Evolutionary conservation across 2,113 vertebrate species (phyloP).

Genomic region (Damaliscus lunatus): DNA sequence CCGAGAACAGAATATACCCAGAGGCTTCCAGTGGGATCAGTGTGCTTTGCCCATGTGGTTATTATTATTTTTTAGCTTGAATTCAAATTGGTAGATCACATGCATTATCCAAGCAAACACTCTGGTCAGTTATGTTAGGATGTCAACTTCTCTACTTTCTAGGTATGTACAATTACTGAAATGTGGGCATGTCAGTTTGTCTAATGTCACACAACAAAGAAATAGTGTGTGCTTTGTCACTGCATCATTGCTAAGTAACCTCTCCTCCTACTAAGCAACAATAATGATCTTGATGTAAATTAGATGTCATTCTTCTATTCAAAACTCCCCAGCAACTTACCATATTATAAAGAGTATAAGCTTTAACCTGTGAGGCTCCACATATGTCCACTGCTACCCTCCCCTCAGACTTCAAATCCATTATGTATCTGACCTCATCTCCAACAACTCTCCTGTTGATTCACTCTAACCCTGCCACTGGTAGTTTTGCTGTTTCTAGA

Average conservation of each 20-base stretch:
- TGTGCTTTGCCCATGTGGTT: not conserved
- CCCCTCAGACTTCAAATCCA: not conserved
- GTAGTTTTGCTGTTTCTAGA: not conserved
- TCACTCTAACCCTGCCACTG: accelerated
- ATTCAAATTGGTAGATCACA: not conserved
- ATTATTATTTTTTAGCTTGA: not conserved
- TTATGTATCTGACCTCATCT: not conserved
- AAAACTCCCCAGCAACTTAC: not conserved
- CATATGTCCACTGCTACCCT: not conserved
- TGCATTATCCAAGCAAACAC: not conserved
- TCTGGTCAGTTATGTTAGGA: not conserved
- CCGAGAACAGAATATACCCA: constrained; percentile 8
- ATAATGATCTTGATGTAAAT: not conserved
- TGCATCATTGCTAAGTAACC: not conserved
- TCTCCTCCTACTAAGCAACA: not conserved
- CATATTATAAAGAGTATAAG: not conserved
- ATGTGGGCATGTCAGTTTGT: not conserved
- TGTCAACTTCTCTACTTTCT: not conserved
- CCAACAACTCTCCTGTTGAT: not conserved
- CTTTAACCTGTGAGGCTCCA: not conserved
- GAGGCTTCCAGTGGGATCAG: not conserved
- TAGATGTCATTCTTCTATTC: not conserved
- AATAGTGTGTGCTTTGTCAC: not conserved
- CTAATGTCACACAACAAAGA: not conserved
- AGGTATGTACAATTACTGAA: not conserved